Base-by-base conservation (phyloP, 2,797 vertebrate species). In the Sebastes minor region DNA sequence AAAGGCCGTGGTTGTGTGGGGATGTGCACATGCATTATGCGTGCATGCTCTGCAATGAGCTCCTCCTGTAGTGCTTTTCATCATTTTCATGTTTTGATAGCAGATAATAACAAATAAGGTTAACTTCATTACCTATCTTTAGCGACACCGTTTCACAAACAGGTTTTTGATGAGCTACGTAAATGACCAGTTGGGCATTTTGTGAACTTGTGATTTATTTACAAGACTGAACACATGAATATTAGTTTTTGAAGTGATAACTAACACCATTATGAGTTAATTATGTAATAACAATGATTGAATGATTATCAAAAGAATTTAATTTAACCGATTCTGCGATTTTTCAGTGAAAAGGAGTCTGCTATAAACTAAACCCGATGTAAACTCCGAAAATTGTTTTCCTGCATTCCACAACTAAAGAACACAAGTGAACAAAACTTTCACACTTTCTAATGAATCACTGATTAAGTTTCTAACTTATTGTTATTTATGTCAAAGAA, bases 1-100 rank as follows among this genome's bases (percentile, higher is more conserved):
- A 82, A 80, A 89, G 46, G n/a, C 65, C 23, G 28, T 14, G 65
- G 60, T 22, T 77, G 72, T 52, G 75, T 80, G 78, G 55, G 71
- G 73, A 53, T 32, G 13, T 60, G 16, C 55, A 55, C 25, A 4
- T 38, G 20, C 38, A 25, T 5, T 27, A 20, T 12, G 49, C 42
- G 38, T 38, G 61, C 8, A 4, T 73, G 71, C 56, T 78, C 72
- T 67, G 70, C 64, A 18, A 28, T 42, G 18, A 66, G 10, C 63
- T 62, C 35, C 35, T 72, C 10, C 8, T 55, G 28, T 35, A 9
- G 20, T 55, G 46, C 60, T 73, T 74, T 68, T 75, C 30, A 30
- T 76, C 0, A 25, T 79, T 77, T 25, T 55, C n/a, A 23, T 74
- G 28, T 64, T 81, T 81, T 82, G 11, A 80, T 46, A 53, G 49